Evolutionary conservation across 2,888 invertebrate genomes (phyloP), one percentile per base, ranked within the genome.

Genomic region (Ormyrus nitidulus): DNA sequence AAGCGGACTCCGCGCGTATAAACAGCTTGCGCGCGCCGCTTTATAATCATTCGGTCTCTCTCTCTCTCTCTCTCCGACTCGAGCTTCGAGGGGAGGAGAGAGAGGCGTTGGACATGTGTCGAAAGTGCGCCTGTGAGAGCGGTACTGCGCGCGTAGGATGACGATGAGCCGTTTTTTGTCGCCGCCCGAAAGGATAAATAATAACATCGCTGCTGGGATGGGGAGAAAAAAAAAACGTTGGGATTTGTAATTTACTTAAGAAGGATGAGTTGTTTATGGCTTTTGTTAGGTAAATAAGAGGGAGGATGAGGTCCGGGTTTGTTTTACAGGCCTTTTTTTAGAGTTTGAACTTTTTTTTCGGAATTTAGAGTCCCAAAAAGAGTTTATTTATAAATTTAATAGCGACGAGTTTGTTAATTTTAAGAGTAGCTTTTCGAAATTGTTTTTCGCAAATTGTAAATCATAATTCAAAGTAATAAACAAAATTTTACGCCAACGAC

Each of bases 191-290:
- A 9, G 11, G 6, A 51, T 10, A 49, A 56, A 44, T 11, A 72
- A 66, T 78, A 78, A 69, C 69, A 19, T 62, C 62, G 11, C 69
- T 66, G 58, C 46, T n/a, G 34, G 46, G 13, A 1, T 1, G 34
- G n/a, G 34, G 19, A 11, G n/a, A 62, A 13, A 13, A 61, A 13
- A 53, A 6, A 34, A 19, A 46, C 46, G 9, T 44, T 34, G 48
- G 51, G 62, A 72, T 78, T 78, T 72, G 61, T 68, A 66, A 78
- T 78, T 34, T 78, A 66, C 34, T 48, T 68, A 61, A 66, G 61
- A 34, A 34, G 34, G 34, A 34, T 34, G 34, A 34, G 34, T 54
- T 65, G 58, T 66, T 72, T 34, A 7, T 54, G 59, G 53, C 61
- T 59, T 49, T 68, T 68, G 68, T 61, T 66, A 68, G 53, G 53